Conservation (phyloP, 1,140 invertebrate genomes). For the Adoxophyes honmai region DNA sequence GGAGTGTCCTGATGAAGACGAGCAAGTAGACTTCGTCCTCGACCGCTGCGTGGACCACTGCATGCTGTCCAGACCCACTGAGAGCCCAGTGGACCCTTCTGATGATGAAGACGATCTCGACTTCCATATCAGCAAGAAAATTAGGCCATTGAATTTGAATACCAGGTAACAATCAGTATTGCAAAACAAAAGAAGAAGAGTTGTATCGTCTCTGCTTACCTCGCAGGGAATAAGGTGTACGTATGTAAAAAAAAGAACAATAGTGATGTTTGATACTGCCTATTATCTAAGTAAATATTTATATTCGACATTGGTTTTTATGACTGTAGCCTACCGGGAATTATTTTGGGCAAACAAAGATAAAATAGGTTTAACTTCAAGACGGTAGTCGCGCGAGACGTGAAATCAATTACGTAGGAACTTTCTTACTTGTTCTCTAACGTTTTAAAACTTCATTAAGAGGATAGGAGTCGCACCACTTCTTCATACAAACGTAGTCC, state of each 20-base stretch:
- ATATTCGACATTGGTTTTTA: slow-evolving; percentile 13
- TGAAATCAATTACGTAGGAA: too few species aligned
- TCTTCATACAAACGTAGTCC: too few species aligned
- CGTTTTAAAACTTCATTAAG: too few species aligned
- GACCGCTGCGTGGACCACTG: slow-evolving; percentile 85
- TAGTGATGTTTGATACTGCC: background rate
- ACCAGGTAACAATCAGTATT: too few species aligned
- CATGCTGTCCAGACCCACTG: slow-evolving; percentile 69
- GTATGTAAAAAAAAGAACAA: background rate
- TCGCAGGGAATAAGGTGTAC: too few species aligned
- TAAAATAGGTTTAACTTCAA: slow-evolving; percentile 12
- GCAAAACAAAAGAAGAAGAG: too few species aligned
- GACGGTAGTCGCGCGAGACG: too few species aligned
- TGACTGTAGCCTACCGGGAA: slow-evolving; percentile 22
- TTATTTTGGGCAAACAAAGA: slow-evolving; percentile 6
- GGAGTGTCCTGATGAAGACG: slow-evolving; percentile 85
- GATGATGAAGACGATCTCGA: slow-evolving; percentile 74
- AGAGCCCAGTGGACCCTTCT: slow-evolving; percentile 51
- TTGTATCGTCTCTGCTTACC: too few species aligned
- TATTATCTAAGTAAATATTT: slow-evolving; percentile 15
- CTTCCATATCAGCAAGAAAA: slow-evolving; percentile 74
- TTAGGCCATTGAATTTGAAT: slow-evolving; percentile 59
- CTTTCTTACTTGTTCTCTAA: too few species aligned
- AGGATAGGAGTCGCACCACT: too few species aligned
- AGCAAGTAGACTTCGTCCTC: slow-evolving; percentile 82